Percentiles rank a stretch among this genome's conserved stretches.
Conservation (phyloP, 2,888 invertebrate species). For the Hemistola chrysoprasaria region DNA sequence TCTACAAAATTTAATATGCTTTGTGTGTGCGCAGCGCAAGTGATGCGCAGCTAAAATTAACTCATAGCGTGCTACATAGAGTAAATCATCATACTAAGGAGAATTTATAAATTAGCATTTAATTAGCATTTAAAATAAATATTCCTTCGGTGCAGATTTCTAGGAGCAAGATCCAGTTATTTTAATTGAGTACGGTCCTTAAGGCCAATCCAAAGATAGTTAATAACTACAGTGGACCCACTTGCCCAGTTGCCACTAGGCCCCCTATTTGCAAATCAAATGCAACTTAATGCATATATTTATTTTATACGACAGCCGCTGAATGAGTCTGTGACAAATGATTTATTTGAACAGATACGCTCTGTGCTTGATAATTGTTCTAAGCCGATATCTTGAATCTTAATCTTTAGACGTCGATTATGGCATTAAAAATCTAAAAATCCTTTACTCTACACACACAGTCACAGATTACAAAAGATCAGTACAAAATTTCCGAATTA, state of each 20-base stretch:
- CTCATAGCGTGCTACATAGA: constrained; percentile 10
- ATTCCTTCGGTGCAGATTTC: constrained; percentile 44
- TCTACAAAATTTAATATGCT: too few species aligned
- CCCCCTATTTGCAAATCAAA: constrained; percentile 65
- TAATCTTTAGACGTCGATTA: too few species aligned
- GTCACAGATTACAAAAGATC: too few species aligned
- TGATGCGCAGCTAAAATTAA: constrained; percentile 7
- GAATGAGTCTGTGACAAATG: constrained; percentile 49
- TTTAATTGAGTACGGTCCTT: constrained; percentile 48
- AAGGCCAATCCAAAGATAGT: constrained; percentile 41
- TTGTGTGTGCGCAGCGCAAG: too few species aligned
- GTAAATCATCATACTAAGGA: constrained; percentile 24
- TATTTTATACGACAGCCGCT: constrained; percentile 53
- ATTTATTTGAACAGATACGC: constrained; percentile 59
- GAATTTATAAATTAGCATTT: constrained; percentile 44
- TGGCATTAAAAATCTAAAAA: too few species aligned
- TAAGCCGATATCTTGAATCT: constrained; percentile 42
- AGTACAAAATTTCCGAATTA: too few species aligned
- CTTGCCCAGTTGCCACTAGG: constrained; percentile 47
- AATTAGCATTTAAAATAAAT: constrained; percentile 50
- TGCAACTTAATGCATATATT: constrained; percentile 53
- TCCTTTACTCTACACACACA: too few species aligned
- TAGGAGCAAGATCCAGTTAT: constrained; percentile 51
- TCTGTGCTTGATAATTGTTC: constrained; percentile 45
- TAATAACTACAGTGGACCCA: constrained; percentile 35